Evolutionary conservation across 2,797 vertebrate species (phyloP).

Genomic region (Phaenicophaeus curvirostris): DNA sequence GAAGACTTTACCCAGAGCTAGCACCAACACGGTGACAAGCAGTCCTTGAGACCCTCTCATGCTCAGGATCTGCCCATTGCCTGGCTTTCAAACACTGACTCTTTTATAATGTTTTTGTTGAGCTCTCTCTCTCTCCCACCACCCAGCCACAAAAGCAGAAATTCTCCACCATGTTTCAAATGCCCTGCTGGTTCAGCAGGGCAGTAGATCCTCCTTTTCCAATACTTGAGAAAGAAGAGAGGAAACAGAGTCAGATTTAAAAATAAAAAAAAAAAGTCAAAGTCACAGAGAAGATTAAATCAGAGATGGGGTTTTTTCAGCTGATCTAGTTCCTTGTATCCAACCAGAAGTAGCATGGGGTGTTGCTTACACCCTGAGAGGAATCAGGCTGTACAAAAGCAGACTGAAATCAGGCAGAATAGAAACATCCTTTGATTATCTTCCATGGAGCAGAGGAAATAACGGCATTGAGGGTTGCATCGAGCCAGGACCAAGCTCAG

Average conservation of each 20-base stretch:
- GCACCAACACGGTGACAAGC: neutral
- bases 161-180: neutral
- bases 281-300: constrained; percentile 11
- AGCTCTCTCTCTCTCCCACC: neutral
- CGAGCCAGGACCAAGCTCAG: constrained; percentile 13
- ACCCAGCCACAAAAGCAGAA: neutral
- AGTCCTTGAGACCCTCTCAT: neutral
- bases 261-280: neutral
- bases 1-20: neutral
- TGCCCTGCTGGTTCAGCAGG: neutral
- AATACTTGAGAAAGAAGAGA: neutral
- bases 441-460: constrained; percentile 39
- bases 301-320: neutral
- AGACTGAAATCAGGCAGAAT: constrained; percentile 12
- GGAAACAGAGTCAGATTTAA: neutral
- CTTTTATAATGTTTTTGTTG: neutral
- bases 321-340: constrained; percentile 10
- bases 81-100: neutral
- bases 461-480: constrained; percentile 2
- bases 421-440: constrained; percentile 50
- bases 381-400: constrained; percentile 10
- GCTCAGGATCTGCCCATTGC: neutral
- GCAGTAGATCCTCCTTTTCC: neutral
- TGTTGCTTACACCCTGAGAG: neutral
- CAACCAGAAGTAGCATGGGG: neutral